Conservation (phyloP, 1,140 invertebrate species). For the Thaumetopoea pityocampa region DNA sequence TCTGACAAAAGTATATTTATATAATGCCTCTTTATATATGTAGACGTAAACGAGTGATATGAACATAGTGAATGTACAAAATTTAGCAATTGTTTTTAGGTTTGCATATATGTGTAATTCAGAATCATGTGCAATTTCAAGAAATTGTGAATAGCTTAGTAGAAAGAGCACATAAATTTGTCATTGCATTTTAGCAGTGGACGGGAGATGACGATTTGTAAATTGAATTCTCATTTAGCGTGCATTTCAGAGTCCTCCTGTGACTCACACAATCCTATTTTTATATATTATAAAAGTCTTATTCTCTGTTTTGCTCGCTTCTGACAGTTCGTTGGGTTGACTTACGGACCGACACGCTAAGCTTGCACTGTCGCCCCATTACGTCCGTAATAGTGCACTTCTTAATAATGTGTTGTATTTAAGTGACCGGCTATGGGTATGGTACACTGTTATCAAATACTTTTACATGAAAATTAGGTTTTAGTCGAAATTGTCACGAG, state of each 20-base stretch:
- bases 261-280: constrained; percentile 72
- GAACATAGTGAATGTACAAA: constrained; percentile 61
- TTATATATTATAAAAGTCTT: constrained; percentile 74
- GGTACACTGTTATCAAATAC: no score
- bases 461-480: no score
- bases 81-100: constrained; percentile 56
- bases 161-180: constrained; percentile 51
- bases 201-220: constrained; percentile 58
- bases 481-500: no score
- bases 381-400: no score
- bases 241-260: constrained; percentile 67
- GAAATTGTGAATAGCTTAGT: constrained; percentile 55
- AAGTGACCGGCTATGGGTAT: no score
- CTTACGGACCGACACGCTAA: no score
- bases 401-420: no score
- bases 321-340: no score
- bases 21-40: constrained; percentile 47
- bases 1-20: constrained; percentile 59
- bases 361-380: no score
- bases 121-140: constrained; percentile 69
- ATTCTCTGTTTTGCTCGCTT: no score
- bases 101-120: constrained; percentile 63
- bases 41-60: constrained; percentile 59
- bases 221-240: constrained; percentile 65
- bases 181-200: constrained; percentile 72